These are phyloP conservation scores for Leistus spinibarbis DNA, from an alignment of 2,888 invertebrate genomes.

Conservation along the genomic window DNA sequence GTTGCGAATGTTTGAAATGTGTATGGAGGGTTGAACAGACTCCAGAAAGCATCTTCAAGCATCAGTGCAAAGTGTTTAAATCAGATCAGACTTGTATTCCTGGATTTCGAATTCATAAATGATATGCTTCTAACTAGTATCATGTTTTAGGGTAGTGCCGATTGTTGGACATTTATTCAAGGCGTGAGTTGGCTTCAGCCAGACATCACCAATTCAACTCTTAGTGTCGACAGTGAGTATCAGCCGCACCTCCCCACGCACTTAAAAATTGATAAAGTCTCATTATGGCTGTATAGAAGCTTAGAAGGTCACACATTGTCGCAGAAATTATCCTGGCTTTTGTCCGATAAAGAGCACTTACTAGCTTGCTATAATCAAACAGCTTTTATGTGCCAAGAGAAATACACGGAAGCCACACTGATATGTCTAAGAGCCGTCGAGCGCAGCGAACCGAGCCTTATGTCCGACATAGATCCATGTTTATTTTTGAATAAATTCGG, in stretches of 20 bases:
- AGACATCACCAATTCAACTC: constrained; percentile 60
- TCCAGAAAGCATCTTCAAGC: constrained; percentile 64
- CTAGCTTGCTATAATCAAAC: constrained; percentile 62
- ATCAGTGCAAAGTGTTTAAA: constrained; percentile 60
- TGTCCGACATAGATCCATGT: constrained; percentile 67
- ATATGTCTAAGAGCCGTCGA: constrained; percentile 70
- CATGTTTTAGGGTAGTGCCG: constrained; percentile 58
- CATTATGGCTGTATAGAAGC: constrained; percentile 62
- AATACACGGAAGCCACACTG: constrained; percentile 65
- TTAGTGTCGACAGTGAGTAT: constrained; percentile 56
- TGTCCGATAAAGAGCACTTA: constrained; percentile 67
- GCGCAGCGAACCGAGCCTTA: constrained; percentile 64
- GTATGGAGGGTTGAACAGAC: constrained; percentile 63
- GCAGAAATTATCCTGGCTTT: constrained; percentile 65
- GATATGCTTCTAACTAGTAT: neutral
- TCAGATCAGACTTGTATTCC: constrained; percentile 45
- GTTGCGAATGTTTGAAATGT: constrained; percentile 66
- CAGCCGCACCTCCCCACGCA: constrained; percentile 56
- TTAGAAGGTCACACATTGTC: constrained; percentile 64
- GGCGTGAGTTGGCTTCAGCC: constrained; percentile 67
- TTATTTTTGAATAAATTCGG: constrained; percentile 54
- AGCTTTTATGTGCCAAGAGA: constrained; percentile 66
- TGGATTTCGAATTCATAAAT: constrained; percentile 4
- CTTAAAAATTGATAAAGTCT: constrained; percentile 60
- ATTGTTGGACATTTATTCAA: constrained; percentile 64